phyloP scores from a whole-genome alignment of 2,797 vertebrate genomes.

The Pampus argenteus region DNA sequence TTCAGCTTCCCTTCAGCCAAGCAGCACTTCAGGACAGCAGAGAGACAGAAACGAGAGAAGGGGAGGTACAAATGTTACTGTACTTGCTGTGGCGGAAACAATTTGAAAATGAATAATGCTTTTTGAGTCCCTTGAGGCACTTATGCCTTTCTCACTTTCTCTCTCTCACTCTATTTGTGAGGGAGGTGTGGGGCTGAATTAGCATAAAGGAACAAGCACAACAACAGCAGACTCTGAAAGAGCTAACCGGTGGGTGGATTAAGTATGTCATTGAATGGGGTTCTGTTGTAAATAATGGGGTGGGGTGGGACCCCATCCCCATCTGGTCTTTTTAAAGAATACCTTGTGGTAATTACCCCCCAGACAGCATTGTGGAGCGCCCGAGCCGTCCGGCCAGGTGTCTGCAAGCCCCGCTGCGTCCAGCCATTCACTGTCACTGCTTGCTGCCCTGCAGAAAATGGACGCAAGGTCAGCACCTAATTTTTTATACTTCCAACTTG shows the following conservation, averaged over 20 bases:
- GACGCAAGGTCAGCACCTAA: constrained; percentile 91
- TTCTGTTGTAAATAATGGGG: constrained; percentile 99
- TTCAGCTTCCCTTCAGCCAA: constrained; percentile 36
- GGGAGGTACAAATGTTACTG: constrained; percentile 88
- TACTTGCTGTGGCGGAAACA: constrained; percentile 94
- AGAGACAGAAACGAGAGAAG: constrained; percentile 50
- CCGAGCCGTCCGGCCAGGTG: constrained; percentile 96
- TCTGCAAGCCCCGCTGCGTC: constrained; percentile 93
- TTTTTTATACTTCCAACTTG: constrained; percentile 82
- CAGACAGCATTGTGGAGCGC: constrained; percentile 95
- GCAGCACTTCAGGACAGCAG: constrained; percentile 59
- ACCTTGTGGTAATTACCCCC: constrained; percentile 99
- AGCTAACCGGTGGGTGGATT: constrained; percentile 98
- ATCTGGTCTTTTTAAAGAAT: constrained; percentile 99
- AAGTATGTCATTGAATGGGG: constrained; percentile 99
- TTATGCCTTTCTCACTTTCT: constrained; percentile 79
- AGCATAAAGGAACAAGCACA: constrained; percentile 98
- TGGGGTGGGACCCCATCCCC: constrained; percentile 85
- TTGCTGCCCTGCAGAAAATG: constrained; percentile 87
- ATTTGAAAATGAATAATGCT: constrained; percentile 96
- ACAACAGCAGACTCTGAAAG: constrained; percentile 91
- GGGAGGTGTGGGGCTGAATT: constrained; percentile 85
- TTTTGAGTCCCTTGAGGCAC: constrained; percentile 89
- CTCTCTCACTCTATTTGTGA: constrained; percentile 51
- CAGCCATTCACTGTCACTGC: constrained; percentile 90